These are phyloP conservation scores for Hydra vulgaris DNA, from an alignment of 30 jellyfish, hydroid and myxozoan genomes.

Conservation along the genomic window DNA sequence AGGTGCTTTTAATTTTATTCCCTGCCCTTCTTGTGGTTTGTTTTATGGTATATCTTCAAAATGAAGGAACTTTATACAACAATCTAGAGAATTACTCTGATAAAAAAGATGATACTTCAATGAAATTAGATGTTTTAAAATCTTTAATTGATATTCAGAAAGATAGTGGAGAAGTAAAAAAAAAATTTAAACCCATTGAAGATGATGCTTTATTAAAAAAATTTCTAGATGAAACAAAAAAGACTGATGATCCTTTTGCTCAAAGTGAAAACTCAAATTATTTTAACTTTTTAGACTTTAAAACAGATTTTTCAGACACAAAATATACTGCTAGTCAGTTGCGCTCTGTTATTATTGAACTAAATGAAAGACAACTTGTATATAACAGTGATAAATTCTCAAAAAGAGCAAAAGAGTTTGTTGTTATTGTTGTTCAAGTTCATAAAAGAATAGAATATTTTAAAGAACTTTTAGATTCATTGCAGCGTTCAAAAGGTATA, in stretches of 20 bases:
- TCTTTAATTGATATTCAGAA: background rate
- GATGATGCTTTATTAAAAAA: constrained; percentile 1
- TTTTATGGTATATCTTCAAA: background rate
- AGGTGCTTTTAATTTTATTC: background rate
- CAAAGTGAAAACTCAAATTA: background rate
- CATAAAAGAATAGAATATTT: constrained; percentile 81
- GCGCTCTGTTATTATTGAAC: constrained; percentile 29
- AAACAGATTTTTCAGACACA: constrained; percentile 24
- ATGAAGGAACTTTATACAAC: background rate
- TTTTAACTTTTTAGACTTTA: constrained; percentile 17
- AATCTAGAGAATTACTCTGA: background rate
- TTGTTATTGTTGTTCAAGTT: constrained; percentile 71
- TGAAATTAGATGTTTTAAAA: background rate
- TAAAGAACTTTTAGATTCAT: constrained; percentile 53
- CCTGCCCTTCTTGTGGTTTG: background rate
- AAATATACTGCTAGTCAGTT: constrained; percentile 35
- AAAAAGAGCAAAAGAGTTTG: constrained; percentile 41
- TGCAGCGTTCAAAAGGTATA: constrained; percentile 60
- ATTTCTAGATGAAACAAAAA: background rate
- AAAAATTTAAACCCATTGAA: background rate
- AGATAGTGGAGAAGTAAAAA: background rate
- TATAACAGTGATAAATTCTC: constrained; percentile 41
- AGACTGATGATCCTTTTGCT: constrained; percentile 14
- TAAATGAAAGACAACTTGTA: constrained; percentile 46
- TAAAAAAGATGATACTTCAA: too few species aligned